These are phyloP conservation scores for Acridotheres tristis DNA, from an alignment of 2,797 vertebrate species.

Conservation along the genomic window DNA sequence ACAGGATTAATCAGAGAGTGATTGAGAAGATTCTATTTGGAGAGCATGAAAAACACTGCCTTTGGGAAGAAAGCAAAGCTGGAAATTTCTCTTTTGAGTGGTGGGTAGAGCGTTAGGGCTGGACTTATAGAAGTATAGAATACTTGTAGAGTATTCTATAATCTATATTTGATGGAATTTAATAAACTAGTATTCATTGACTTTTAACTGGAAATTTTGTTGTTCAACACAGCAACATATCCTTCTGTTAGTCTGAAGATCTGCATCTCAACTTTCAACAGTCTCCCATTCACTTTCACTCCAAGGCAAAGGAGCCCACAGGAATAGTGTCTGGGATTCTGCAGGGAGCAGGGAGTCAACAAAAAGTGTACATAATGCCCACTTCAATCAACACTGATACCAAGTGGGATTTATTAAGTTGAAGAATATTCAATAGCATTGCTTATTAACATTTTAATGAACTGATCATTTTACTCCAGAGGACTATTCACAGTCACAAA, in stretches of 20 bases:
- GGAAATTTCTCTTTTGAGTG: neutral
- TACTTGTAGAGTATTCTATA: neutral
- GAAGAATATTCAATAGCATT: neutral
- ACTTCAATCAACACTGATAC: neutral
- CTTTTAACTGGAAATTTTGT: neutral
- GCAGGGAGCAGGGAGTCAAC: neutral
- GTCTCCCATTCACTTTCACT: accelerated
- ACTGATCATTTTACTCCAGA: neutral
- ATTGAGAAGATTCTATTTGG: neutral
- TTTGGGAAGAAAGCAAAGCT: neutral
- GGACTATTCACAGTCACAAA: neutral
- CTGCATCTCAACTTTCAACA: neutral
- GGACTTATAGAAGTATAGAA: neutral
- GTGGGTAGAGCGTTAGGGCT: neutral
- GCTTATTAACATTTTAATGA: neutral
- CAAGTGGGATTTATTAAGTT: neutral
- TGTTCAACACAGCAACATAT: neutral
- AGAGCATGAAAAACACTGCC: neutral
- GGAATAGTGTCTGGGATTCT: neutral
- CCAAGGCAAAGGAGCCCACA: neutral
- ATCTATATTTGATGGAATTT: neutral
- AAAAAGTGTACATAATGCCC: neutral
- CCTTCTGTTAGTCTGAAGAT: neutral
- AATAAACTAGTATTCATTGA: neutral
- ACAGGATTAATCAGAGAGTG: neutral